Conservation (phyloP, 2,888 invertebrate genomes). For the Melieria omissa region DNA sequence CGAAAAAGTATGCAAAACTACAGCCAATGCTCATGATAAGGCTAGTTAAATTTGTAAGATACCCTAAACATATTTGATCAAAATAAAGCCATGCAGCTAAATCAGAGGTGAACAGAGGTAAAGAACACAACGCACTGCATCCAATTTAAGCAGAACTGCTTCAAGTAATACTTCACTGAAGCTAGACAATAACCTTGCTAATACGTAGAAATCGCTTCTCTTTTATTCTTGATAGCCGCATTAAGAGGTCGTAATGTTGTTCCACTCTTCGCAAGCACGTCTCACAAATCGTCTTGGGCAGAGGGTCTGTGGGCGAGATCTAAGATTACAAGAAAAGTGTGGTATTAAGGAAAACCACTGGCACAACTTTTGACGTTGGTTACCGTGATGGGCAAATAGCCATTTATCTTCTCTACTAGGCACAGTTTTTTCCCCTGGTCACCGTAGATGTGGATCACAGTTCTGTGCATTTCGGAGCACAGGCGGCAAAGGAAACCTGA, state of each 20-base stretch:
- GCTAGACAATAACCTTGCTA: slow-evolving; percentile 34
- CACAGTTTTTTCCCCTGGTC: slow-evolving; percentile 80
- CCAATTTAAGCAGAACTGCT: not conserved
- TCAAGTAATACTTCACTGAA: not conserved
- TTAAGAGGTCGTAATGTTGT: slow-evolving; percentile 68
- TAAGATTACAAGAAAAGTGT: slow-evolving; percentile 55
- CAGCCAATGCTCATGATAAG: too few relatives aligned
- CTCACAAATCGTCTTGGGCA: slow-evolving; percentile 78
- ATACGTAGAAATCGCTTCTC: slow-evolving; percentile 52
- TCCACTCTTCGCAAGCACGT: slow-evolving; percentile 72
- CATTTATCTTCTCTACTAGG: slow-evolving; percentile 83
- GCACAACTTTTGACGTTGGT: slow-evolving; percentile 50
- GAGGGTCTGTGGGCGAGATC: slow-evolving; percentile 74
- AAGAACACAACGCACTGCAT: not conserved
- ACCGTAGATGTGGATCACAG: slow-evolving; percentile 84
- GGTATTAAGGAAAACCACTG: not conserved
- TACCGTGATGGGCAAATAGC: slow-evolving; percentile 84
- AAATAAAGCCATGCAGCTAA: not conserved
- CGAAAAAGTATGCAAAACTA: not conserved
- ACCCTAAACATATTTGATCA: not conserved
- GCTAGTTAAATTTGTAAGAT: too few relatives aligned
- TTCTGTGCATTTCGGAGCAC: slow-evolving; percentile 87
- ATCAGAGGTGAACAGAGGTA: not conserved
- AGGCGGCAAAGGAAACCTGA: slow-evolving; percentile 87
- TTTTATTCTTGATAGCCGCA: slow-evolving; percentile 60